phyloP scores from a whole-genome alignment of 2,113 vertebrate species.

The Tragulus kanchil region DNA sequence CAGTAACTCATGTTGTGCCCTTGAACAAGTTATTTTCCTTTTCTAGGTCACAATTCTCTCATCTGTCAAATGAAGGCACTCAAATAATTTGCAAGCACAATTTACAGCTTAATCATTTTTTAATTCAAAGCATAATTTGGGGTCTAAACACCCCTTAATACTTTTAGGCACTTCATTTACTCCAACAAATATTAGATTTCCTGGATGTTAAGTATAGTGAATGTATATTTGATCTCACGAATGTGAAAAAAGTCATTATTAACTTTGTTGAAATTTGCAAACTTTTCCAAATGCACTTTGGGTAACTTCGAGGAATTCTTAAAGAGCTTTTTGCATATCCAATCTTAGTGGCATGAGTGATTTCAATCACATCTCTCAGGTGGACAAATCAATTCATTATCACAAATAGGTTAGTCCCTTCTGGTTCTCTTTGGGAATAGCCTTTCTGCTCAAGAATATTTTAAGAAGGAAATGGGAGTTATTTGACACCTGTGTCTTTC shows the following conservation, averaged over 20 bases:
- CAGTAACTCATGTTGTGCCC: background rate
- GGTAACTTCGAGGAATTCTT: background rate
- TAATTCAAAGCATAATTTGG: constrained; percentile 25
- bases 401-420: background rate
- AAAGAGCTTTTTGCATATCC: constrained; percentile 49
- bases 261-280: constrained; percentile 27
- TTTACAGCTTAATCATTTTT: background rate
- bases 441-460: constrained; percentile 65
- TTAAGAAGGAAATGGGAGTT: constrained; percentile 59
- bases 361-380: constrained; percentile 47
- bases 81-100: constrained; percentile 16
- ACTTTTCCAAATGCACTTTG: constrained; percentile 37
- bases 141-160: background rate
- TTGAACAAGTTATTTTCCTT: background rate
- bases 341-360: background rate
- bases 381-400: constrained; percentile 46
- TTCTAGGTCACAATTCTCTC: background rate
- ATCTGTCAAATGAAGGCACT: background rate
- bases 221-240: background rate
- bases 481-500: constrained; percentile 40
- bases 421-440: constrained; percentile 65
- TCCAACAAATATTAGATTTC: background rate
- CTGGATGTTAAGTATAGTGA: background rate
- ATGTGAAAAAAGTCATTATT: background rate
- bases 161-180: background rate